Conservation (phyloP, 2,797 vertebrate genomes). For the Lophotriccus pileatus region DNA sequence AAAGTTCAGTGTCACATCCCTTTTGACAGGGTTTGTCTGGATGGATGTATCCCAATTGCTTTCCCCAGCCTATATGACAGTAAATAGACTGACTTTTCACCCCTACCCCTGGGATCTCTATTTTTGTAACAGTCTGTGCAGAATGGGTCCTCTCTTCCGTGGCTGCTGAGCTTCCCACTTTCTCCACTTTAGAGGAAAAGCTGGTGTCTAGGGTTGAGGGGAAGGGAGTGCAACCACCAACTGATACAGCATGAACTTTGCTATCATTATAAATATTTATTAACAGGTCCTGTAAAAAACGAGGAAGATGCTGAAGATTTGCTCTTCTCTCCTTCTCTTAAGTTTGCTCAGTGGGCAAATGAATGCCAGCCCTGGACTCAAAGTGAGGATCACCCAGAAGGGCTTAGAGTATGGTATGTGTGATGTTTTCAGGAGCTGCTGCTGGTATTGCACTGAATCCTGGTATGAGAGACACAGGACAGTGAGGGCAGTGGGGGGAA, state of each 20-base stretch:
- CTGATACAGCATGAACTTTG: background rate
- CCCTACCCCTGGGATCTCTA: background rate
- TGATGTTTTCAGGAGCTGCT: background rate
- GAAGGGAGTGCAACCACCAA: background rate
- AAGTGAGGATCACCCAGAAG: constrained; percentile 69
- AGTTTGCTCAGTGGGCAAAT: background rate
- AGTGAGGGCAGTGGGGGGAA: background rate
- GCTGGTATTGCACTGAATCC: background rate
- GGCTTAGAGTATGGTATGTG: constrained; percentile 74
- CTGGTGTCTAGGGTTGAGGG: background rate
- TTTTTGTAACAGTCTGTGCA: background rate
- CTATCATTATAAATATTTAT: background rate
- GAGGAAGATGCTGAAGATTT: constrained; percentile 24
- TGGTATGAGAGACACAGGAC: background rate
- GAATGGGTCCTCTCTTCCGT: background rate
- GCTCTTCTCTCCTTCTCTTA: constrained; percentile 59
- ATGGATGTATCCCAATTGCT: background rate
- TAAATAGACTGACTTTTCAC: background rate
- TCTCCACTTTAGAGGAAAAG: background rate
- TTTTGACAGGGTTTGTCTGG: background rate
- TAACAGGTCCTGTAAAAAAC: background rate
- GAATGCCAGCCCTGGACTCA: constrained; percentile 58
- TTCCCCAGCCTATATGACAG: background rate
- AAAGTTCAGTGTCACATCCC: background rate
- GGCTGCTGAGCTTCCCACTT: background rate